These are phyloP conservation scores for Brachystomella parvula DNA, from an alignment of 1,140 invertebrate species.

Conservation along the genomic window DNA sequence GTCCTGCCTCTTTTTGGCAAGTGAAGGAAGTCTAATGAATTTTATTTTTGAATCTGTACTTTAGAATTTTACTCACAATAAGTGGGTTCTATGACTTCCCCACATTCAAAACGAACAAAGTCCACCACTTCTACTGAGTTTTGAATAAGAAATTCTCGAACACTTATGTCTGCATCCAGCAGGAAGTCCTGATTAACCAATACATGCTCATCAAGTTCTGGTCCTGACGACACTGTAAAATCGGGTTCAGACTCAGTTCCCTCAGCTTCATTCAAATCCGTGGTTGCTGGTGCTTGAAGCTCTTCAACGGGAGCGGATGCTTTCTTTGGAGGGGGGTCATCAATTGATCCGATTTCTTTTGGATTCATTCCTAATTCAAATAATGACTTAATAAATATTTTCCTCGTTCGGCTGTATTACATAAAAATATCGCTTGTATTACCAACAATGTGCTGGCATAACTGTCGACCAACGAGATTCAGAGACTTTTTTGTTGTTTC, in stretches of 20 bases:
- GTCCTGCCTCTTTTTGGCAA: too few relatives aligned
- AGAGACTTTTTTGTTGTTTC: slow-evolving; percentile 31
- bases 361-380: slow-evolving; percentile 64
- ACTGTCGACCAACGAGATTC: slow-evolving; percentile 52
- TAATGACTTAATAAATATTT: slow-evolving; percentile 13
- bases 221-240: slow-evolving; percentile 3
- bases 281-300: slow-evolving; percentile 43
- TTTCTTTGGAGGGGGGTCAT: slow-evolving; percentile 45
- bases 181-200: slow-evolving; percentile 81
- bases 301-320: slow-evolving; percentile 51
- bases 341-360: slow-evolving; percentile 59
- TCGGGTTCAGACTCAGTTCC: neutral
- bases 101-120: slow-evolving; percentile 77
- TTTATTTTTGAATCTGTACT: too few relatives aligned
- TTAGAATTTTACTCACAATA: slow-evolving; percentile 5
- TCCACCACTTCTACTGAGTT: slow-evolving; percentile 63
- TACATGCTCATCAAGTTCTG: slow-evolving; percentile 41
- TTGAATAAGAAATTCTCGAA: slow-evolving; percentile 63
- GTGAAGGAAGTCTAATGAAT: too few relatives aligned
- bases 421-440: slow-evolving; percentile 18
- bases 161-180: slow-evolving; percentile 61
- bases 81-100: slow-evolving; percentile 47
- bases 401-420: neutral
- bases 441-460: slow-evolving; percentile 87
- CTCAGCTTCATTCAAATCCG: neutral